These are phyloP conservation scores for Calyptommatus sinebrachiatus DNA, from an alignment of 2,113 vertebrate genomes.

Conservation along the genomic window DNA sequence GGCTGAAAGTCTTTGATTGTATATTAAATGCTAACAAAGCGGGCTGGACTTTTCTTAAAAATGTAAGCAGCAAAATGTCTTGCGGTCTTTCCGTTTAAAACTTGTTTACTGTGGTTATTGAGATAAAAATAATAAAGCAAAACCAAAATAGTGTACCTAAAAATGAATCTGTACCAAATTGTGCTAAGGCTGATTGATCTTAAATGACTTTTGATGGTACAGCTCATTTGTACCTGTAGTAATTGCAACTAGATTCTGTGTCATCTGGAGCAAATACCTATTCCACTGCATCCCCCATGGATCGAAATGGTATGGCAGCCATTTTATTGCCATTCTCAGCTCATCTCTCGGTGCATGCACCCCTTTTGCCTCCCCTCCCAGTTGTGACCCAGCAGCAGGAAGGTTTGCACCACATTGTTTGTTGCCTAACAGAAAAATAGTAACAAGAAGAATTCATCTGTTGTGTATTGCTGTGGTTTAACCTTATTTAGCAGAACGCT, in stretches of 20 bases:
- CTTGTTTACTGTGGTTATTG: background rate
- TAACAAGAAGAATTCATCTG: background rate
- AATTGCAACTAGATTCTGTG: accelerated
- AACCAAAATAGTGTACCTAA: background rate
- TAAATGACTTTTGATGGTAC: background rate
- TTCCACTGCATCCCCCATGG: too few species aligned
- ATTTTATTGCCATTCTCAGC: too few species aligned
- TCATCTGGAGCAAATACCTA: background rate
- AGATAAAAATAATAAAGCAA: background rate
- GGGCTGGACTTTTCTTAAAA: background rate
- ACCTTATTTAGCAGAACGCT: too few species aligned
- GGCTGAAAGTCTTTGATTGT: background rate
- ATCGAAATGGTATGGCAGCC: too few species aligned
- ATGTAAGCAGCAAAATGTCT: background rate
- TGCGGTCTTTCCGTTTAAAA: background rate
- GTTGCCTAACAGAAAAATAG: too few species aligned
- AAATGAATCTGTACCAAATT: background rate
- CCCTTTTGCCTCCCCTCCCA: too few species aligned
- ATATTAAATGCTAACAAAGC: background rate
- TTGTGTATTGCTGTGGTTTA: too few species aligned
- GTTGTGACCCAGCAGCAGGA: too few species aligned
- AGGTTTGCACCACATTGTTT: too few species aligned
- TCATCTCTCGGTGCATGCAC: too few species aligned
- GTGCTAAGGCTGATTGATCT: background rate
- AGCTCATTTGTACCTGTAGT: background rate